These are phyloP conservation scores for Trypoxylon attenuatum DNA, from an alignment of 2,888 invertebrate genomes.

Conservation along the genomic window DNA sequence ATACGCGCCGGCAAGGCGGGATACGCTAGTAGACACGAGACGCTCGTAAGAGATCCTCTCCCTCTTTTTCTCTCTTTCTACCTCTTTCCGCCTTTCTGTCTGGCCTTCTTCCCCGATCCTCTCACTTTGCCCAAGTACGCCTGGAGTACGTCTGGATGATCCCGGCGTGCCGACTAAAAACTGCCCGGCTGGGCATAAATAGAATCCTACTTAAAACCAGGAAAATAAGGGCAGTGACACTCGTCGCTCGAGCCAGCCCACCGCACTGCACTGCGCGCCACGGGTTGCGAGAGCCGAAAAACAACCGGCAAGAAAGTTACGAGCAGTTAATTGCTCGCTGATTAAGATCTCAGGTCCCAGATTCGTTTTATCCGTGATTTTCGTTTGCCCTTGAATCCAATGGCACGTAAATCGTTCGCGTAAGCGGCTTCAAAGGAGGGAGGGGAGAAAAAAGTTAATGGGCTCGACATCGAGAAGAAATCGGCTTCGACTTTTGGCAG, in stretches of 20 bases:
- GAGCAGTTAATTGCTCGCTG: conserved; percentile 5
- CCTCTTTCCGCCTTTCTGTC: conserved; percentile 5
- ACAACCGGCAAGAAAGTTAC: background rate
- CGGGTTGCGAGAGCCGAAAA: background rate
- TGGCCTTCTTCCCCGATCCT: background rate
- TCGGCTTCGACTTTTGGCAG: too few relatives aligned
- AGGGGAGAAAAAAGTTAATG: too few relatives aligned
- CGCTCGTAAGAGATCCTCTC: conserved; percentile 33
- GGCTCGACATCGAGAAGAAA: too few relatives aligned
- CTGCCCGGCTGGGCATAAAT: conserved; percentile 63
- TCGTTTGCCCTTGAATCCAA: too few relatives aligned
- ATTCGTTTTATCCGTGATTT: background rate
- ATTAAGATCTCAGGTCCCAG: conserved; percentile 6
- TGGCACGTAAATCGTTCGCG: too few relatives aligned
- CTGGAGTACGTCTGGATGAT: too few relatives aligned
- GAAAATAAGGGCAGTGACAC: conserved; percentile 71
- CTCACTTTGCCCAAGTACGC: too few relatives aligned
- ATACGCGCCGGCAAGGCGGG: conserved; percentile 57
- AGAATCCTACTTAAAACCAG: conserved; percentile 67
- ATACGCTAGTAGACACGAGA: conserved; percentile 47
- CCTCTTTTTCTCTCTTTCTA: conserved; percentile 12
- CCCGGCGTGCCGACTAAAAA: conserved; percentile 55
- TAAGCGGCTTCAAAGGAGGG: too few relatives aligned
- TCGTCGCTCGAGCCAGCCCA: conserved; percentile 15
- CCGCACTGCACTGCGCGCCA: background rate